These are phyloP conservation scores for Battus philenor DNA, from an alignment of 1,140 invertebrate genomes.

Conservation along the genomic window DNA sequence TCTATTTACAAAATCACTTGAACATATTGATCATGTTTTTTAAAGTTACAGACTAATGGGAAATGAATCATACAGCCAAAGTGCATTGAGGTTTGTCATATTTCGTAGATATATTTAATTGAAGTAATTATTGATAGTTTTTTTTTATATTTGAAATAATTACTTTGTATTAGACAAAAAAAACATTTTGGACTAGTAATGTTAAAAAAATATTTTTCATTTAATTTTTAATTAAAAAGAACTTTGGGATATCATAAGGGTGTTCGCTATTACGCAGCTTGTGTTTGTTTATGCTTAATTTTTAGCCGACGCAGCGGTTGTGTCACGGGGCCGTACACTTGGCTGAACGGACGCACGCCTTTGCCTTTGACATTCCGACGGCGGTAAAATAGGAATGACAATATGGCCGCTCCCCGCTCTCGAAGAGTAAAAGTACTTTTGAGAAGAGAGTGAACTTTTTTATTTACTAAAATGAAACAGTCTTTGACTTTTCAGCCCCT, in stretches of 20 bases:
- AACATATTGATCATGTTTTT: constrained; percentile 36
- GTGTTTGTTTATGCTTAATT: constrained; percentile 54
- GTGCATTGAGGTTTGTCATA: constrained; percentile 25
- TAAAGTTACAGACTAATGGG: constrained; percentile 46
- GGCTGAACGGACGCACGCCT: constrained; percentile 13
- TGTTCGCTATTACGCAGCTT: constrained; percentile 48
- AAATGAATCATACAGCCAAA: constrained; percentile 37
- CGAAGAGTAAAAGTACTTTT: constrained; percentile 25
- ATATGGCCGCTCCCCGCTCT: constrained; percentile 23
- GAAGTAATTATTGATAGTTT: too few relatives aligned
- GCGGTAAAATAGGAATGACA: constrained; percentile 19
- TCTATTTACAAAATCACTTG: constrained; percentile 29
- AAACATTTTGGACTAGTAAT: too few relatives aligned
- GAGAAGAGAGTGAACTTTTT: constrained; percentile 26
- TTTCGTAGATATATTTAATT: background rate
- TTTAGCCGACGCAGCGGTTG: constrained; percentile 30
- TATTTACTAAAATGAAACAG: constrained; percentile 12
- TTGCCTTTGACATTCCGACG: constrained; percentile 20
- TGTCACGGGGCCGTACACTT: constrained; percentile 10
- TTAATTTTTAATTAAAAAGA: background rate
- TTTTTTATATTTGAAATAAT: too few relatives aligned
- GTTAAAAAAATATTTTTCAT: background rate
- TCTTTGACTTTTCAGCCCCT: constrained; percentile 14
- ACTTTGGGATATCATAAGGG: background rate
- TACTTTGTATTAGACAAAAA: too few relatives aligned